Base-by-base conservation (phyloP, 1,140 invertebrate genomes). In the Lepidostoma basale region DNA sequence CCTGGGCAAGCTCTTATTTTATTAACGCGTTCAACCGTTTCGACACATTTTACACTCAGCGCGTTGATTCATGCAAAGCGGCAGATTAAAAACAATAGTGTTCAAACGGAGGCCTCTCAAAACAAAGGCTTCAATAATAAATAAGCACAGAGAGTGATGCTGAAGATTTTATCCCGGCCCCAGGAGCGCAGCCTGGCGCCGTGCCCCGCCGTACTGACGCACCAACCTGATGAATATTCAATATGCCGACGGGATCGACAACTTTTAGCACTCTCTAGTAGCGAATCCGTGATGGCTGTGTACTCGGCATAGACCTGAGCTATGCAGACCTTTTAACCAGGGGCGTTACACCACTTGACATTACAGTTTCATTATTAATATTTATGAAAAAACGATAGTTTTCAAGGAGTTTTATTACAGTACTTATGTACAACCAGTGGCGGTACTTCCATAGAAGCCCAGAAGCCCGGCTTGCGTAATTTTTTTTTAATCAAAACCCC, bases 211-310 rank as follows among this genome's bases (percentile, higher is more conserved):
- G 45, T n/a, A 12, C 8, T 36, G 67, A 70, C 68, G 68, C 68
- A 70, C 63, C 45, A 49, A 39, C 20, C 62, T 70, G 68, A 70
- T 70, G 68, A 70, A 70, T 70, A 70, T 70, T 70, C 68, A 70
- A 70, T 70, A 70, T 66, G 62, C 45, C 52, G 68, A 56, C 49
- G 44, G 33, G 63, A 70, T 70, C 62, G 68, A 70, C 68, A 70
- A 70, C 68, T 70, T 70, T 70, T 64, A 70, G 68, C 68, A 70
- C 68, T 70, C 68, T 47, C 56, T 56, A 70, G 62, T 62, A 70
- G 68, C 54, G 68, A 63, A 66, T 16, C 56, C 30, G 25, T 12
- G 25, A n/a, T 12, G 4, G n/a, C n/a, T n/a, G n/a, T n/a, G n/a
- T n/a, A n/a, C n/a, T n/a, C n/a, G n/a, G n/a, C n/a, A n/a, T n/a